These are phyloP conservation scores for Leptinotarsa juncta DNA, from an alignment of 2,888 invertebrate genomes.

Conservation along the genomic window DNA sequence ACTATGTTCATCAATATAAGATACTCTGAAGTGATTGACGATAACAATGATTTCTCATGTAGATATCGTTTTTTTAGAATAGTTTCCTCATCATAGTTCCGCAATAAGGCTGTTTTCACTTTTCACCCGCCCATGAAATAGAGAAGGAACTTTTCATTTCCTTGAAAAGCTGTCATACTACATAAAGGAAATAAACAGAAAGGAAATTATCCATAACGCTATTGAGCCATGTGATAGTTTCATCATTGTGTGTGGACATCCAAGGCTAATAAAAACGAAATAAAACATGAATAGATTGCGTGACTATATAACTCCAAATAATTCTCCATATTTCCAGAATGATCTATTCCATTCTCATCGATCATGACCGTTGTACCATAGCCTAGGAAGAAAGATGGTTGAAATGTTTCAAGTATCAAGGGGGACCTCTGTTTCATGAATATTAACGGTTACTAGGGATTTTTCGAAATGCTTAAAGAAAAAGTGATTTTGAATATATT, in stretches of 20 bases:
- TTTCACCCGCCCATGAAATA: background rate
- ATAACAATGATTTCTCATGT: too few relatives aligned
- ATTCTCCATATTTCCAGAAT: constrained; percentile 29
- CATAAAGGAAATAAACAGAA: constrained; percentile 13
- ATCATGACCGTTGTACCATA: background rate
- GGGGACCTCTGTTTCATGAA: background rate
- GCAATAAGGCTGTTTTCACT: background rate
- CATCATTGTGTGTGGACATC: constrained; percentile 19
- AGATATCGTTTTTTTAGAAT: too few relatives aligned
- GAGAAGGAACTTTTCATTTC: constrained; percentile 6
- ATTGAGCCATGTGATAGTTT: constrained; percentile 20
- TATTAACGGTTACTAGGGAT: too few relatives aligned
- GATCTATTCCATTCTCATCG: constrained; percentile 31
- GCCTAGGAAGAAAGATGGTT: background rate
- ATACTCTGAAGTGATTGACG: too few relatives aligned
- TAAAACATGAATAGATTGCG: constrained; percentile 26
- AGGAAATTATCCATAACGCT: constrained; percentile 3
- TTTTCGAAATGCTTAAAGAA: too few relatives aligned
- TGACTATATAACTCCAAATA: constrained; percentile 31
- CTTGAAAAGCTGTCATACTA: constrained; percentile 9
- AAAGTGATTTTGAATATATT: too few relatives aligned
- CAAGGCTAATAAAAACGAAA: constrained; percentile 14
- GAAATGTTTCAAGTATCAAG: background rate
- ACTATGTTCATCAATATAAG: too few relatives aligned
- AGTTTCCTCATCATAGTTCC: too few relatives aligned